Base-by-base conservation (phyloP, 2,888 invertebrate genomes). In the Thereva unica region DNA sequence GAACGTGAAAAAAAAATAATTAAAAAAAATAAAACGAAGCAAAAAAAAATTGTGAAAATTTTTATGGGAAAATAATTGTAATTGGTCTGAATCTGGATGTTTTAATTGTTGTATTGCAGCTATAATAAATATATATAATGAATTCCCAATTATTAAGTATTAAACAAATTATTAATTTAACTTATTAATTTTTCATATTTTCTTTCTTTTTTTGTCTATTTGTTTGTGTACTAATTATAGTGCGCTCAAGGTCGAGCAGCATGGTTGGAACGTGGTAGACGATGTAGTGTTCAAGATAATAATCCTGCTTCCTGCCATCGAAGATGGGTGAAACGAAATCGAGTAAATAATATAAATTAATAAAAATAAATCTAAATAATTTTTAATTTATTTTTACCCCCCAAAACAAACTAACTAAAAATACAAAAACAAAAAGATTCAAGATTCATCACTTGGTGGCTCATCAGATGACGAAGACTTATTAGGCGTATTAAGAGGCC, bases 261-360 rank as follows among this genome's bases (percentile, higher is more conserved):
- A 80, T 91, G 92, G 91, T 88, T 91, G 82, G 90, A 89, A 76
- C 79, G 85, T 70, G 84, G 84, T 75, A 82, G 85, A 75, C 83
- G 84, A 78, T 85, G 84, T 82, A 86, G 88, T 77, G 88, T 88
- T 83, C 88, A 88, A 78, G 89, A 88, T 76, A 80, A 78, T 73
- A 79, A 79, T 74, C 85, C 86, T 78, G 83, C 83, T 78, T 82
- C 82, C 77, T 84, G 85, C 77, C 86, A 87, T 81, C 86, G 88
- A 73, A 85, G 89, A 83, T 93, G 93, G 93, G 90, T 91, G 84
- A 90, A 91, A 82, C 87, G 90, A 82, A 92, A 93, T 85, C 86
- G 92, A 86, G 92, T 92, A 85, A 84, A 76, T 76, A 50, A 4
- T 23, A 23, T n/a, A 23, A 23, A 23, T 23, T 23, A 23, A 23